Evolutionary conservation across 2,797 vertebrate species (phyloP).

Genomic region (Leptoclinus maculatus): DNA sequence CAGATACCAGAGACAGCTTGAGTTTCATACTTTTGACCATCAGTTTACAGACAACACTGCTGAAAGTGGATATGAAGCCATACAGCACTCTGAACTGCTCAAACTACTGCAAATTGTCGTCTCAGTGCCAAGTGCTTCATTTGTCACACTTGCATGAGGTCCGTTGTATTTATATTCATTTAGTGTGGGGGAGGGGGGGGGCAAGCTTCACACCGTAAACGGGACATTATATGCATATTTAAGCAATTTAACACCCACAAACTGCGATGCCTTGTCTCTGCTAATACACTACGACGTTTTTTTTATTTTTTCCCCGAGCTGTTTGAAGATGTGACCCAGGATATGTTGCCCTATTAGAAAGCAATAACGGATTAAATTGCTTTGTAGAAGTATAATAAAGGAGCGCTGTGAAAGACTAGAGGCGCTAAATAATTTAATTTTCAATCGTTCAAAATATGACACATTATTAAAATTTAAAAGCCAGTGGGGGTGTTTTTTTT

Average conservation of each 20-base stretch:
- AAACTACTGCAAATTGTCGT: constrained; percentile 36
- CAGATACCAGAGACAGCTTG: constrained; percentile 35
- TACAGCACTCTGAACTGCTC: constrained; percentile 54
- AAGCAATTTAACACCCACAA: constrained; percentile 60
- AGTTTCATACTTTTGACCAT: constrained; percentile 55
- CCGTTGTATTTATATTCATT: constrained; percentile 71
- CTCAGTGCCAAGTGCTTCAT: constrained; percentile 67
- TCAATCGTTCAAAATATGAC: constrained; percentile 60
- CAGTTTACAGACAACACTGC: constrained; percentile 52
- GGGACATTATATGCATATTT: constrained; percentile 66
- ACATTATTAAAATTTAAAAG: constrained; percentile 58
- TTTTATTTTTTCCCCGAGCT: constrained; percentile 22
- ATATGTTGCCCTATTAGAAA: constrained; percentile 63
- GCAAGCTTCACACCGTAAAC: constrained; percentile 44
- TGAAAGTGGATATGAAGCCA: constrained; percentile 67
- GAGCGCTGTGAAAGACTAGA: constrained; percentile 43
- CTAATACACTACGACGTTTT: constrained; percentile 39
- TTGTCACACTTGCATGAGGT: constrained; percentile 62
- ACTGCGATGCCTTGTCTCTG: constrained; percentile 32
- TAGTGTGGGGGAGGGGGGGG: constrained; percentile 50
- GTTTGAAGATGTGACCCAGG: constrained; percentile 62
- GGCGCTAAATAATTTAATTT: constrained; percentile 62
- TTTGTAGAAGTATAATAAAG: constrained; percentile 56
- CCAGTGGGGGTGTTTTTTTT: background rate
- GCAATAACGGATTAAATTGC: constrained; percentile 66